Percentiles rank a stretch among this genome's conserved stretches.
phyloP scores from a whole-genome alignment of 2,888 invertebrate genomes.

The Oxyteleia sp. region DNA sequence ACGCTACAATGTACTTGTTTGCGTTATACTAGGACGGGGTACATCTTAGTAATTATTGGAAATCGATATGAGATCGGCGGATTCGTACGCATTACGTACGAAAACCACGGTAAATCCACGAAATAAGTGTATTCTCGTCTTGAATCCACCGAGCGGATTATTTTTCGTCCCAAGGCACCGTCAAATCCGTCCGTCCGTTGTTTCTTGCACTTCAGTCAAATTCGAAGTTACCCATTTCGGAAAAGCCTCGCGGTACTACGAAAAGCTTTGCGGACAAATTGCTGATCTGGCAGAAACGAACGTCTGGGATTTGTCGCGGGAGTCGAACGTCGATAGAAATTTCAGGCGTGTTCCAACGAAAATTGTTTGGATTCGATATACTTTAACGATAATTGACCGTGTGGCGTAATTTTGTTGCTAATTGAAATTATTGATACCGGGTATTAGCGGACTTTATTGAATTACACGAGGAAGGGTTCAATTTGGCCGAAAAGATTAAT shows the following conservation, averaged over 20 bases:
- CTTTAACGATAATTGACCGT: conserved; percentile 31
- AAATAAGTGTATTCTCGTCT: conserved; percentile 14
- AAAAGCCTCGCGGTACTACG: conserved; percentile 39
- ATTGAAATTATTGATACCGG: conserved; percentile 19
- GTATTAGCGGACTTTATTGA: conserved; percentile 24
- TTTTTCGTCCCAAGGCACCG: conserved; percentile 7
- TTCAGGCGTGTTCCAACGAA: conserved; percentile 39
- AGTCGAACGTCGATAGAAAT: conserved; percentile 52
- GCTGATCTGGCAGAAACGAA: conserved; percentile 66
- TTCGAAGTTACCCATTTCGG: conserved; percentile 45
- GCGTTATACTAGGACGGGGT: no score
- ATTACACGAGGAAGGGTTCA: conserved; percentile 1
- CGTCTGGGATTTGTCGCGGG: conserved; percentile 59
- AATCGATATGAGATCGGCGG: neutral
- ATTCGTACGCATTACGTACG: neutral
- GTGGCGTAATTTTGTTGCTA: conserved; percentile 15
- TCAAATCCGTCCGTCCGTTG: conserved; percentile 17
- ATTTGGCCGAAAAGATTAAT: conserved; percentile 14
- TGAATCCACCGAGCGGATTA: conserved; percentile 19
- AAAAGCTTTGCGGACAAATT: conserved; percentile 61
- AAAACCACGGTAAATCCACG: conserved; percentile 6
- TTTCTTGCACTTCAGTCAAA: conserved; percentile 50
- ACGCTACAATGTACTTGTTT: no score
- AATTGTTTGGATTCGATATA: conserved; percentile 47
- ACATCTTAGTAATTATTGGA: no score